These are phyloP conservation scores for Cetoscarus ocellatus DNA, from an alignment of 2,797 vertebrate genomes.

Conservation along the genomic window DNA sequence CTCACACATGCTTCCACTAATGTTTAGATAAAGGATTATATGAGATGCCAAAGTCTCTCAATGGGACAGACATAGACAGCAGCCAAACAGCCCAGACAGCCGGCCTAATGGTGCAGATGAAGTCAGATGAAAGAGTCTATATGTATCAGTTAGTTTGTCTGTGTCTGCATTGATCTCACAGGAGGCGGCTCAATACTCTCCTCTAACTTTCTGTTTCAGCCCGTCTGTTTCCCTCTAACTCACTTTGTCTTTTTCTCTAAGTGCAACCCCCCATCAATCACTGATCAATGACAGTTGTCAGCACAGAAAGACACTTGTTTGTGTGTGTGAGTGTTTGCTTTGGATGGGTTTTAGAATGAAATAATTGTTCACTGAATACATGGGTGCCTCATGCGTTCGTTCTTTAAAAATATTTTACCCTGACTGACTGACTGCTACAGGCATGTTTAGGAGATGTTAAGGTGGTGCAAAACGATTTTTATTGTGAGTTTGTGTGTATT, in stretches of 20 bases:
- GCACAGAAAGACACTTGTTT: slow-evolving; percentile 19
- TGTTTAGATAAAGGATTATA: slow-evolving; percentile 23
- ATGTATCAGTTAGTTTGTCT: slow-evolving; percentile 64
- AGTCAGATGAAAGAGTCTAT: slow-evolving; percentile 66
- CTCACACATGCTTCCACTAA: slow-evolving; percentile 13
- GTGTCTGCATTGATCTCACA: slow-evolving; percentile 66
- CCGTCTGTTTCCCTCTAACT: slow-evolving; percentile 41
- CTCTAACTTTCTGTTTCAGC: slow-evolving; percentile 44
- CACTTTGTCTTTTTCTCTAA: slow-evolving; percentile 37
- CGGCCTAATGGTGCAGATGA: slow-evolving; percentile 58
- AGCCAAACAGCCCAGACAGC: slow-evolving; percentile 30
- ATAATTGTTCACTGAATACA: not conserved
- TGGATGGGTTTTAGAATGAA: not conserved
- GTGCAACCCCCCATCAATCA: slow-evolving; percentile 43
- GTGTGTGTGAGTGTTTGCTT: not conserved
- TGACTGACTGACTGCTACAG: no score
- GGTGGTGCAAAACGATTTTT: no score
- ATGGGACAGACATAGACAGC: slow-evolving; percentile 28
- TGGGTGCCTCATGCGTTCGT: no score
- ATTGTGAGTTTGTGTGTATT: not conserved
- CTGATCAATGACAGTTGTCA: slow-evolving; percentile 45
- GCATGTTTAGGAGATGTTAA: no score
- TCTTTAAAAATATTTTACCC: no score
- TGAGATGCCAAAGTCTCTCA: slow-evolving; percentile 51
- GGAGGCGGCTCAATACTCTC: slow-evolving; percentile 46